Percentiles rank a stretch among this genome's conserved stretches.
phyloP scores from a whole-genome alignment of 2,888 invertebrate species.

The Stenoptilia bipunctidactyla region DNA sequence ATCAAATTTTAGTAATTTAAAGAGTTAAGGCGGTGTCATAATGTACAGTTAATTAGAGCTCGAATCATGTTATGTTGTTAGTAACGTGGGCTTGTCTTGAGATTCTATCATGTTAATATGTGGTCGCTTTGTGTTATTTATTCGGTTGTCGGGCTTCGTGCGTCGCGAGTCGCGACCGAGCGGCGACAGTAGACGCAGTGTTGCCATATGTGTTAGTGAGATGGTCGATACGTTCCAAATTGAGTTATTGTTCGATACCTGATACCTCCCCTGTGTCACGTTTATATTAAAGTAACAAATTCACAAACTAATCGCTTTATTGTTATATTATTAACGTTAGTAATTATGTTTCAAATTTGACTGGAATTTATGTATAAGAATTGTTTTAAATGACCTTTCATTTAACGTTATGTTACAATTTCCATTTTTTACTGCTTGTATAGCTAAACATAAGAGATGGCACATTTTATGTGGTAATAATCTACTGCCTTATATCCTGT shows the following conservation, averaged over 20 bases:
- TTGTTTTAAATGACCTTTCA: conserved; percentile 43
- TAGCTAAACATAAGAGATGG: conserved; percentile 62
- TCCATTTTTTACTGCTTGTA: conserved; percentile 66
- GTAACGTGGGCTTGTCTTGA: conserved; percentile 25
- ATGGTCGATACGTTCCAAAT: conserved; percentile 53
- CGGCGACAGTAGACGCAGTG: conserved; percentile 14
- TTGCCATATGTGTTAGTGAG: conserved; percentile 67
- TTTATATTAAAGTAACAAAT: conserved; percentile 48
- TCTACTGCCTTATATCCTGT: conserved; percentile 66
- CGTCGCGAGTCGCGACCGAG: conserved; percentile 6
- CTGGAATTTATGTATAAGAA: conserved; percentile 50
- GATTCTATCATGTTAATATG: conserved; percentile 24
- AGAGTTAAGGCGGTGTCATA: conserved; percentile 22
- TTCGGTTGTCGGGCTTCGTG: conserved; percentile 1
- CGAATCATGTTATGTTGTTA: conserved; percentile 32
- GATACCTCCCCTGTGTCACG: conserved; percentile 20
- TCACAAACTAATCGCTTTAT: conserved; percentile 69
- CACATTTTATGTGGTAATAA: conserved; percentile 63
- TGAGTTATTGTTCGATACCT: conserved; percentile 8
- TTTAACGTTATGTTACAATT: conserved; percentile 47
- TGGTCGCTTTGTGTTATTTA: too few species aligned
- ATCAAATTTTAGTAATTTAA: too few species aligned
- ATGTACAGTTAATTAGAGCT: conserved; percentile 39
- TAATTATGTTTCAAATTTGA: conserved; percentile 53
- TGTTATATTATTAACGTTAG: conserved; percentile 63